Conservation (phyloP, 2,888 invertebrate genomes). For the Meloe dianella region DNA sequence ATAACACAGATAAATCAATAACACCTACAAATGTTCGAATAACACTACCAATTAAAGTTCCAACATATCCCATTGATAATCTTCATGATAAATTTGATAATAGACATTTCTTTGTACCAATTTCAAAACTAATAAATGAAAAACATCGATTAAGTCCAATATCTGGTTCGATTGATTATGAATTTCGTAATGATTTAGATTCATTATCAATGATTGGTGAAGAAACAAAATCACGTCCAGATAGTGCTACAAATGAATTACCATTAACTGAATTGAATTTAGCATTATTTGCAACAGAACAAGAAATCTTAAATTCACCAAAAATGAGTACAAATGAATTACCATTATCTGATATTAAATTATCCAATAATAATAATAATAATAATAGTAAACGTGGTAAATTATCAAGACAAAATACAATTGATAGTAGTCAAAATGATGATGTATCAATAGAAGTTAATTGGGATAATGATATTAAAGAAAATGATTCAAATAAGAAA, state of each 20-base stretch:
- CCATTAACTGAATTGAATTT: conserved; percentile 65
- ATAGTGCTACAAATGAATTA: conserved; percentile 73
- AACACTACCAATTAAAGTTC: conserved; percentile 53
- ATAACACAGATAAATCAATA: conserved; percentile 45
- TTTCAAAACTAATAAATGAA: conserved; percentile 34
- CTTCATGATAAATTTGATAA: conserved; percentile 35
- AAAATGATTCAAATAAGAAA: conserved; percentile 32
- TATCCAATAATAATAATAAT: conserved; percentile 42
- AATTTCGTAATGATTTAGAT: conserved; percentile 45
- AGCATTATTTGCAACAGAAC: conserved; percentile 53
- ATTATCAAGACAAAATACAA: conserved; percentile 41
- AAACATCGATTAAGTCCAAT: conserved; percentile 52
- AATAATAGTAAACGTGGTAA: conserved; percentile 36
- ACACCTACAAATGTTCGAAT: conserved; percentile 54
- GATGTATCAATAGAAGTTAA: conserved; percentile 50
- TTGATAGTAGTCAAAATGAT: conserved; percentile 47
- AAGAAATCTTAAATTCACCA: conserved; percentile 38
- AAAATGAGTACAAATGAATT: conserved; percentile 54
- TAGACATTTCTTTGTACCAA: conserved; percentile 38
- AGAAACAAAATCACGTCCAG: conserved; percentile 48
- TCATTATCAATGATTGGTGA: conserved; percentile 38
- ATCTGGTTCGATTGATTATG: conserved; percentile 54
- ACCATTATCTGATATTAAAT: conserved; percentile 52
- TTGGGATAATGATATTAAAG: conserved; percentile 49
- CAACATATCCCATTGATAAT: conserved; percentile 57